A percentile compares a stretch with the other conserved stretches of the same genome.
These are phyloP conservation scores for Penaeus vannamei DNA, from an alignment of 1,140 invertebrate species.

Conservation along the genomic window DNA sequence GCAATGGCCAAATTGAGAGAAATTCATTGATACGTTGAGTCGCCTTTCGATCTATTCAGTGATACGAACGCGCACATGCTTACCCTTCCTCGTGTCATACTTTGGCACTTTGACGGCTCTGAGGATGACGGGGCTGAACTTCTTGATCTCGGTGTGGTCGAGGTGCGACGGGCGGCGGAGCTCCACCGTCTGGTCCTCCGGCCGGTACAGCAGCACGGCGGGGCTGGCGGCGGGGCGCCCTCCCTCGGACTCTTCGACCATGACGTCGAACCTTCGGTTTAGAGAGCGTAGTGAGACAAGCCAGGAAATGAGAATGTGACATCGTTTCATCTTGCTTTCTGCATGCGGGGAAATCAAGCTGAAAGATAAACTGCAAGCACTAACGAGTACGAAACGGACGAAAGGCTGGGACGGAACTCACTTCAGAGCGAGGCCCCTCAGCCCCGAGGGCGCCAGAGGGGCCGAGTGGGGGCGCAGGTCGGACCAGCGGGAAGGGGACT, in stretches of 20 bases:
- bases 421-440: slow-evolving; percentile 44
- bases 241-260: slow-evolving; percentile 47
- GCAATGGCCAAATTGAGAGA: no score
- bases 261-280: slow-evolving; percentile 41
- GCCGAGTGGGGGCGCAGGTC: slow-evolving; percentile 54
- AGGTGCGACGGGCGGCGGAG: slow-evolving; percentile 42
- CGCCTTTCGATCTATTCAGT: not conserved
- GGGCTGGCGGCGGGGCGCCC: slow-evolving; percentile 20
- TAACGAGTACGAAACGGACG: no score
- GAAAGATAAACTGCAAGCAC: no score
- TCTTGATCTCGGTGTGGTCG: slow-evolving; percentile 43
- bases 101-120: slow-evolving; percentile 42
- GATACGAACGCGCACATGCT: not conserved
- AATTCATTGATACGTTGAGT: not conserved
- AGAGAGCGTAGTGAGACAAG: no score
- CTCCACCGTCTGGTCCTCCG: slow-evolving; percentile 45
- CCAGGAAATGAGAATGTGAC: no score
- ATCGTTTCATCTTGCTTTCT: no score
- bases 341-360: no score
- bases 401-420: not conserved
- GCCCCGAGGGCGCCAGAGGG: not conserved
- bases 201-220: slow-evolving; percentile 51
- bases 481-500: slow-evolving; percentile 40
- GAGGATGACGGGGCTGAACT: slow-evolving; percentile 52
- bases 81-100: slow-evolving; percentile 28